A percentile compares a stretch with the other conserved stretches of the same genome.
phyloP scores from a whole-genome alignment of 2,888 invertebrate species.

The Leptinotarsa rubiginosa region DNA sequence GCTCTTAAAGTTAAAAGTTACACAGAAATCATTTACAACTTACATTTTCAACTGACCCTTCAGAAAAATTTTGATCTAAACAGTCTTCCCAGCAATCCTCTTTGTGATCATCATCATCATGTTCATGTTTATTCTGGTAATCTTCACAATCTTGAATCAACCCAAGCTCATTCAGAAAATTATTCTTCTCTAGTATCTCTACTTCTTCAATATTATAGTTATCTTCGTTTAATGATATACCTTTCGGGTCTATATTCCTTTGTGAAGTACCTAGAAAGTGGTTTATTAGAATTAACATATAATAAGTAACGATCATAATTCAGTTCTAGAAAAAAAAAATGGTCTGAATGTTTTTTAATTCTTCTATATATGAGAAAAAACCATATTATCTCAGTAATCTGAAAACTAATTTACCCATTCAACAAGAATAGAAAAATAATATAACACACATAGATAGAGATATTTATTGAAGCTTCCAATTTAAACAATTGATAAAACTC shows the following conservation, averaged over 20 bases:
- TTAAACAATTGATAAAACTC: no score
- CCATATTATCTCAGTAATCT: no score
- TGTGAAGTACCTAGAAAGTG: slow-evolving; percentile 58
- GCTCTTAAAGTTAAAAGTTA: not conserved
- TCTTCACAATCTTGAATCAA: slow-evolving; percentile 59
- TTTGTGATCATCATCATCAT: slow-evolving; percentile 54
- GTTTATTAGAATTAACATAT: not conserved
- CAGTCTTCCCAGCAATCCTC: slow-evolving; percentile 59
- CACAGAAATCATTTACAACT: slow-evolving; percentile 6
- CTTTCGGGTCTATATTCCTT: slow-evolving; percentile 49
- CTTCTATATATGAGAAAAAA: no score
- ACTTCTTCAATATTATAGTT: slow-evolving; percentile 45
- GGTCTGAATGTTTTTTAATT: no score
- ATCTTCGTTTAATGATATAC: slow-evolving; percentile 30
- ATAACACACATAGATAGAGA: no score
- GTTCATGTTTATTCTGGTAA: slow-evolving; percentile 56
- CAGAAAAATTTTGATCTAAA: slow-evolving; percentile 50
- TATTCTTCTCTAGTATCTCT: slow-evolving; percentile 56
- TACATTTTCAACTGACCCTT: slow-evolving; percentile 45
- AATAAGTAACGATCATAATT: no score
- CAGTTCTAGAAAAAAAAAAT: no score
- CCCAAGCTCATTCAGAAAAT: slow-evolving; percentile 61
- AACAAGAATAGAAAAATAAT: no score
- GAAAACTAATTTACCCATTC: no score
- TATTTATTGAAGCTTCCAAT: no score